Percentiles rank a stretch among this genome's conserved stretches.
These are phyloP conservation scores for Bombycilla garrulus DNA, from an alignment of 2,113 vertebrate species.

Conservation along the genomic window DNA sequence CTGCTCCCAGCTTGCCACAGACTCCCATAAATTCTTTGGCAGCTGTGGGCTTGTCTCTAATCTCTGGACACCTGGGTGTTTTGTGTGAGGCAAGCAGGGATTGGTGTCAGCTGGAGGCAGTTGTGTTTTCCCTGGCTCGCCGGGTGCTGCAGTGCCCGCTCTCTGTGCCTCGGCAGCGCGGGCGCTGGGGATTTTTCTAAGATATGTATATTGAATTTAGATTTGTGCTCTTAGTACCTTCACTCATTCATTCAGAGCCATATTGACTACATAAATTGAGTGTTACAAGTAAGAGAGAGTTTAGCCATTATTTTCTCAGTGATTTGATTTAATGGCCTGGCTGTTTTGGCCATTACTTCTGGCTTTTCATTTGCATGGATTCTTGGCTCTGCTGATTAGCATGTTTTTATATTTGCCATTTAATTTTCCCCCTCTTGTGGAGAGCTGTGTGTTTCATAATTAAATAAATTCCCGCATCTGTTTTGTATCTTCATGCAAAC, in stretches of 20 bases:
- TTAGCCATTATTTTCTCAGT: constrained; percentile 76
- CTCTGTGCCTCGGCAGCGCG: background rate
- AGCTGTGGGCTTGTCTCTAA: background rate
- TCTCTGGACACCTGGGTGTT: background rate
- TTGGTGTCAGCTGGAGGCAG: background rate
- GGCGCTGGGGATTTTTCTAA: constrained; percentile 44
- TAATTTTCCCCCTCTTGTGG: background rate
- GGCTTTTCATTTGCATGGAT: constrained; percentile 70
- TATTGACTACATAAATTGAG: constrained; percentile 76
- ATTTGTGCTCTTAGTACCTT: constrained; percentile 70
- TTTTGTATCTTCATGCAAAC: background rate
- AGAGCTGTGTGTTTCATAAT: background rate
- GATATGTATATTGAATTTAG: constrained; percentile 68
- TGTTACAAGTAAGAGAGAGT: constrained; percentile 76
- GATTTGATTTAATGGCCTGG: constrained; percentile 75
- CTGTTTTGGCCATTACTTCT: constrained; percentile 59
- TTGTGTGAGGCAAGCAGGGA: background rate
- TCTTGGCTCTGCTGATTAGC: constrained; percentile 47
- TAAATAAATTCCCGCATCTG: constrained; percentile 22
- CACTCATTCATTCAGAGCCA: constrained; percentile 70
- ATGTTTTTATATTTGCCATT: constrained; percentile 39
- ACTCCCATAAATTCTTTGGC: background rate
- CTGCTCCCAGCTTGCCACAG: background rate
- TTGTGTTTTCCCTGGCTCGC: background rate
- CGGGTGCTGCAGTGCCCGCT: background rate